Evolutionary conservation across 2,113 vertebrate genomes (phyloP).

Genomic region (Misgurnus mizolepis): DNA sequence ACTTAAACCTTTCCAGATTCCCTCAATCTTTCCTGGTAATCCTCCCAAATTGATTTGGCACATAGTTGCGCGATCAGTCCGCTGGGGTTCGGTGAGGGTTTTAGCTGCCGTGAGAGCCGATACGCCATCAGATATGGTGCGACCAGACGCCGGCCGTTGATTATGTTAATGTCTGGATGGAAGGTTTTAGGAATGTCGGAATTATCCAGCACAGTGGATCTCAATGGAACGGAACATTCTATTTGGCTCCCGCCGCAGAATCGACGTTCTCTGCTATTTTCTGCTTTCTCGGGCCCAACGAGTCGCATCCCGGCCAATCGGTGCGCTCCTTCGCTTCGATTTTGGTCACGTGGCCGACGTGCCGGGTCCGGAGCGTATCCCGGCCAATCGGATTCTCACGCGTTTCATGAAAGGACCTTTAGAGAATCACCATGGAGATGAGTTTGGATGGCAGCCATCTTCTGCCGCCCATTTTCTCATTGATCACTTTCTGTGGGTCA

Average conservation of each 20-base stretch:
- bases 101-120: conserved; percentile 15
- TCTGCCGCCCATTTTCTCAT: conserved; percentile 43
- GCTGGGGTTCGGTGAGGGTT: conserved; percentile 40
- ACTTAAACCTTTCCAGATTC: conserved; percentile 63
- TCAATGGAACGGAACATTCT: conserved; percentile 35
- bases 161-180: conserved; percentile 11
- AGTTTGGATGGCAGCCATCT: conserved; percentile 53
- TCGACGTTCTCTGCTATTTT: background rate
- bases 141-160: background rate
- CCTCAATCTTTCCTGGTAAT: conserved; percentile 60
- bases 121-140: background rate
- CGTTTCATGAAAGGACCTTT: conserved; percentile 36
- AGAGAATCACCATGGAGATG: conserved; percentile 53
- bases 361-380: background rate
- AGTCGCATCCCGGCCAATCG: background rate
- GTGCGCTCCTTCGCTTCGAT: background rate
- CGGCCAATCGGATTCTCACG: conserved; percentile 35
- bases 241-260: background rate
- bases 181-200: background rate
- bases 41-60: conserved; percentile 67
- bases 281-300: background rate
- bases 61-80: conserved; percentile 37
- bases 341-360: conserved; percentile 25
- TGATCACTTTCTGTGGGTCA: conserved; percentile 50
- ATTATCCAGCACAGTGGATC: conserved; percentile 15